phyloP scores from a whole-genome alignment of 2,797 vertebrate species.

The Tapirus indicus region DNA sequence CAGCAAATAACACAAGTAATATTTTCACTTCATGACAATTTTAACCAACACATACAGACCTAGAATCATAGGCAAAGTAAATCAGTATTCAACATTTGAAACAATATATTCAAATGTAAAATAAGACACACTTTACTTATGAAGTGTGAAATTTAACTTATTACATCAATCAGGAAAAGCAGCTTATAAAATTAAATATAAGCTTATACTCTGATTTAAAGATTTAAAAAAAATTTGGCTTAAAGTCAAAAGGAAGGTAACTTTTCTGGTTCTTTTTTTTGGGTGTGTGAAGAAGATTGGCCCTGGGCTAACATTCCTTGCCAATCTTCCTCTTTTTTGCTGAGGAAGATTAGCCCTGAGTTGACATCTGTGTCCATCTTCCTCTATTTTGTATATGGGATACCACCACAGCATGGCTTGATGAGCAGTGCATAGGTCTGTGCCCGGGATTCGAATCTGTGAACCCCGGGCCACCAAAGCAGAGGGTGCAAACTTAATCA shows the following conservation, averaged over 20 bases:
- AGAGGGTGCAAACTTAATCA: too few relatives aligned
- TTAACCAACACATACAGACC: constrained; percentile 34
- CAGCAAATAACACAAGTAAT: neutral
- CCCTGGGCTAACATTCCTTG: too few relatives aligned
- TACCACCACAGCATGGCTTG: too few relatives aligned
- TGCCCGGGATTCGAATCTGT: too few relatives aligned
- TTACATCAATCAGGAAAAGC: neutral
- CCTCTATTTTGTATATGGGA: too few relatives aligned
- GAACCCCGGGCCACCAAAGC: too few relatives aligned
- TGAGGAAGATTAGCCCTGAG: too few relatives aligned
- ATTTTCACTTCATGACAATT: constrained; percentile 10
- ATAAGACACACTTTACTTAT: neutral
- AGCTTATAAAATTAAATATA: neutral
- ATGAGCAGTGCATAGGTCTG: too few relatives aligned
- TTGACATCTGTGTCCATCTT: too few relatives aligned
- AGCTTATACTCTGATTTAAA: neutral
- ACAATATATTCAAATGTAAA: constrained; percentile 10
- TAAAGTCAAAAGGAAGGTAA: neutral
- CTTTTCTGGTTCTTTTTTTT: too few relatives aligned
- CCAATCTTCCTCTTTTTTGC: too few relatives aligned
- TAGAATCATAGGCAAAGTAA: neutral
- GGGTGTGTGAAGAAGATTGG: too few relatives aligned
- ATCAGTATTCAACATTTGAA: constrained; percentile 10
- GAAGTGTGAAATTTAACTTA: constrained; percentile 28
- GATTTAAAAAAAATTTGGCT: neutral